Conservation (phyloP, 2,888 invertebrate genomes). For the Cephonodes hylas region DNA sequence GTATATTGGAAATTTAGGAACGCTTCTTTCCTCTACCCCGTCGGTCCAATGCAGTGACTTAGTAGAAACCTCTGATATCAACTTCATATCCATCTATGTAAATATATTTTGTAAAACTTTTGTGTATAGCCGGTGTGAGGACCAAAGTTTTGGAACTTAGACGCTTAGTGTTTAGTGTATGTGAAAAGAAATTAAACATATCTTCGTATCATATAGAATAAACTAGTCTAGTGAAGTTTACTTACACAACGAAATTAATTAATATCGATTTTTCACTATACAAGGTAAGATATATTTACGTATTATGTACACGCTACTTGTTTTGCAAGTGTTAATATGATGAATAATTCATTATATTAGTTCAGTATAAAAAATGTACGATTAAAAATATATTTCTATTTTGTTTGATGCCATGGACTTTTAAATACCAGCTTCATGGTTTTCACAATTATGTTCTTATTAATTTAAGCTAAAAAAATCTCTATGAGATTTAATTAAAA, state of each 20-base stretch:
- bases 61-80: slow-evolving; percentile 55
- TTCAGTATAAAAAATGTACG: background rate
- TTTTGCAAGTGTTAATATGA: background rate
- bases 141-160: slow-evolving; percentile 47
- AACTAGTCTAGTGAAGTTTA: slow-evolving; percentile 31
- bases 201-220: slow-evolving; percentile 16
- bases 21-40: slow-evolving; percentile 38
- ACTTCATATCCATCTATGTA: slow-evolving; percentile 43
- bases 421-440: too few relatives aligned
- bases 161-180: slow-evolving; percentile 35
- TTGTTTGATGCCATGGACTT: too few relatives aligned
- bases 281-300: slow-evolving; percentile 44
- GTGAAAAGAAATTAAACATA: slow-evolving; percentile 44
- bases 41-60: slow-evolving; percentile 74
- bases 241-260: slow-evolving; percentile 48
- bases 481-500: too few relatives aligned
- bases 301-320: background rate
- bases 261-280: slow-evolving; percentile 47
- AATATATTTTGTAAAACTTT: slow-evolving; percentile 30
- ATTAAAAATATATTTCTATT: too few relatives aligned
- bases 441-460: too few relatives aligned
- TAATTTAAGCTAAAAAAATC: too few relatives aligned
- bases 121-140: slow-evolving; percentile 43
- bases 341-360: background rate
- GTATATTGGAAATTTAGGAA: slow-evolving; percentile 23